Conservation (phyloP, 30 jellyfish, hydroid and myxozoan genomes). For the Cassiopea andromeda region DNA sequence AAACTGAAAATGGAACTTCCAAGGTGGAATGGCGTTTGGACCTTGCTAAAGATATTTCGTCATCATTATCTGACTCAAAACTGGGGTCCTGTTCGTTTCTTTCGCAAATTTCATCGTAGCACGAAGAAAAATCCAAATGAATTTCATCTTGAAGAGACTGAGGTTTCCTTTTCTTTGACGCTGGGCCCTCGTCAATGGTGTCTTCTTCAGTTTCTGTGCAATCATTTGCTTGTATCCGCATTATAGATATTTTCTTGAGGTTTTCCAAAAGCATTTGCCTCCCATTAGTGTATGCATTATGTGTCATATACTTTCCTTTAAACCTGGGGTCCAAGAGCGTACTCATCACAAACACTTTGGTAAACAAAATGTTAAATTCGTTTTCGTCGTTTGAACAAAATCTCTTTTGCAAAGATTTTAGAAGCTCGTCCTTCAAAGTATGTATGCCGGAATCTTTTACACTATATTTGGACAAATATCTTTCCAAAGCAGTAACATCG, state of each 20-base stretch:
- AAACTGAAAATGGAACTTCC: conserved; percentile 45
- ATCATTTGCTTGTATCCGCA: conserved; percentile 27
- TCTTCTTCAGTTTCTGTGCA: conserved; percentile 21
- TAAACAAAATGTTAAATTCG: conserved; percentile 33
- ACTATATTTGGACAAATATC: conserved; percentile 8
- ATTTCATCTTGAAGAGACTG: background rate
- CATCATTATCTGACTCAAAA: conserved; percentile 28
- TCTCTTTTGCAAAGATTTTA: conserved; percentile 42
- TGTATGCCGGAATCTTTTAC: conserved; percentile 65
- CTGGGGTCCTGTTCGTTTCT: background rate
- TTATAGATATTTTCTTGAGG: conserved; percentile 13
- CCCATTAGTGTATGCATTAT: conserved; percentile 40
- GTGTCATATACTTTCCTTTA: conserved; percentile 62
- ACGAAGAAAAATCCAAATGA: background rate
- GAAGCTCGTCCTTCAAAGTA: conserved; percentile 57
- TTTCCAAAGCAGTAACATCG: conserved; percentile 42
- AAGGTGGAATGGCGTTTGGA: too few species aligned
- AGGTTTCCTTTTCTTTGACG: background rate
- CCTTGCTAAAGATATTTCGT: too few species aligned
- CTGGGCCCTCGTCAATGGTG: background rate
- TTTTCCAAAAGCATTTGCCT: conserved; percentile 55
- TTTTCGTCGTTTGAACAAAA: conserved; percentile 16
- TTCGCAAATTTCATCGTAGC: background rate
- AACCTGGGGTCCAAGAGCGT: conserved; percentile 70
- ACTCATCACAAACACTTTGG: conserved; percentile 50